These are phyloP conservation scores for Netelia fuscicornis DNA, from an alignment of 2,888 invertebrate species.

Conservation along the genomic window DNA sequence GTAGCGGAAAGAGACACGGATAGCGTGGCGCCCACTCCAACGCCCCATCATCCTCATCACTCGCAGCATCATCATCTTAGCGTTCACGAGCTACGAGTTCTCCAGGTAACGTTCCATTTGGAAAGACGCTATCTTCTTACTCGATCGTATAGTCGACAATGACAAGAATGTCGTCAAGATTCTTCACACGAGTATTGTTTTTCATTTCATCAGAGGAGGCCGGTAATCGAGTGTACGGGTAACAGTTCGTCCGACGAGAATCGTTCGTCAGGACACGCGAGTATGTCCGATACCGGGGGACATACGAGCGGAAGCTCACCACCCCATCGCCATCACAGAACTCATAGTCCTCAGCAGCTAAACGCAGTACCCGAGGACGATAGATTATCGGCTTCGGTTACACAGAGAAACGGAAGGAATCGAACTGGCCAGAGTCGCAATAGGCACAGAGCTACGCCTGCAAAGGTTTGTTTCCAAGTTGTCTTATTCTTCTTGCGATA, in stretches of 20 bases:
- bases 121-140: neutral
- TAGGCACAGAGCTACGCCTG: slow-evolving; percentile 89
- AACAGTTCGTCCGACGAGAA: slow-evolving; percentile 96
- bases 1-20: slow-evolving; percentile 87
- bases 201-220: slow-evolving; percentile 83
- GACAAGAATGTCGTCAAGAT: slow-evolving; percentile 47
- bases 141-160: slow-evolving; percentile 4
- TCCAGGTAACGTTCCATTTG: slow-evolving; percentile 85
- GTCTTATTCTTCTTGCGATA: slow-evolving; percentile 61
- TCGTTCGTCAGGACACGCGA: slow-evolving; percentile 96
- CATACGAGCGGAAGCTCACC: slow-evolving; percentile 87
- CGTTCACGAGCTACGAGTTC: slow-evolving; percentile 87
- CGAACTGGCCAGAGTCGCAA: slow-evolving; percentile 88
- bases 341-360: slow-evolving; percentile 85
- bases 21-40: slow-evolving; percentile 84
- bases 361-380: slow-evolving; percentile 88
- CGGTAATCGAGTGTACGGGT: slow-evolving; percentile 88
- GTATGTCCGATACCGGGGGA: slow-evolving; percentile 95
- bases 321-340: slow-evolving; percentile 85
- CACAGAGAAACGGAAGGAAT: slow-evolving; percentile 88
- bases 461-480: slow-evolving; percentile 85
- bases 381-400: slow-evolving; percentile 88
- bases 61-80: slow-evolving; percentile 88
- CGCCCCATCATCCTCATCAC: slow-evolving; percentile 82
- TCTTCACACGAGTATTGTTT: slow-evolving; percentile 32